These are phyloP conservation scores for Riparia riparia DNA, from an alignment of 2,113 vertebrate species.

Conservation along the genomic window DNA sequence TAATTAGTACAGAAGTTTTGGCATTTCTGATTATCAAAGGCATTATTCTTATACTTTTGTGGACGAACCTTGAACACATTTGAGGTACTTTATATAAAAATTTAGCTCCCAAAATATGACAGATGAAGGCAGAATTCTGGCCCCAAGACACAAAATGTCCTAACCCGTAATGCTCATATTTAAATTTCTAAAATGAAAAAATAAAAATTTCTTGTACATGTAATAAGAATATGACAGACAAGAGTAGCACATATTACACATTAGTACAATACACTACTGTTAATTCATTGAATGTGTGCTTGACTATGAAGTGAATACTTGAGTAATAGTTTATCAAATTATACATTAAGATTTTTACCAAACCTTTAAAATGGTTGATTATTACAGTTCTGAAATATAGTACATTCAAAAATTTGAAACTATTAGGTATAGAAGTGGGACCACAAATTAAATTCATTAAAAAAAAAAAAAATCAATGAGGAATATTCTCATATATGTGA, in stretches of 20 bases:
- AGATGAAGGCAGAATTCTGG: not conserved
- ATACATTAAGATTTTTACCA: not conserved
- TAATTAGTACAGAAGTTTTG: not conserved
- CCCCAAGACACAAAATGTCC: not conserved
- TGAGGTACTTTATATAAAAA: not conserved
- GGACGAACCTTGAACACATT: not conserved
- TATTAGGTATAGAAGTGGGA: not conserved
- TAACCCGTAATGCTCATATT: not conserved
- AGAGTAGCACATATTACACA: not conserved
- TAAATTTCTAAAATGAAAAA: not conserved
- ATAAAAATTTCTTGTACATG: rapidly evolving
- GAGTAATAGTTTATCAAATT: not conserved
- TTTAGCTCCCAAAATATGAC: not conserved
- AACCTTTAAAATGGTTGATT: not conserved
- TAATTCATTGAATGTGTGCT: not conserved
- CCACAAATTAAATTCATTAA: not conserved
- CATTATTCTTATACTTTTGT: not conserved
- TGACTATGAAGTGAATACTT: not conserved
- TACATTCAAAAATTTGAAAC: not conserved
- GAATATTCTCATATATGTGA: not conserved
- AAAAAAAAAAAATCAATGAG: not conserved
- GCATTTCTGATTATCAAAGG: not conserved
- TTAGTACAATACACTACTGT: not conserved
- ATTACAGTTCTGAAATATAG: not conserved
- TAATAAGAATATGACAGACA: not conserved